Base-by-base conservation (phyloP, 2,113 vertebrate genomes). In the Ceyx melanurus region DNA sequence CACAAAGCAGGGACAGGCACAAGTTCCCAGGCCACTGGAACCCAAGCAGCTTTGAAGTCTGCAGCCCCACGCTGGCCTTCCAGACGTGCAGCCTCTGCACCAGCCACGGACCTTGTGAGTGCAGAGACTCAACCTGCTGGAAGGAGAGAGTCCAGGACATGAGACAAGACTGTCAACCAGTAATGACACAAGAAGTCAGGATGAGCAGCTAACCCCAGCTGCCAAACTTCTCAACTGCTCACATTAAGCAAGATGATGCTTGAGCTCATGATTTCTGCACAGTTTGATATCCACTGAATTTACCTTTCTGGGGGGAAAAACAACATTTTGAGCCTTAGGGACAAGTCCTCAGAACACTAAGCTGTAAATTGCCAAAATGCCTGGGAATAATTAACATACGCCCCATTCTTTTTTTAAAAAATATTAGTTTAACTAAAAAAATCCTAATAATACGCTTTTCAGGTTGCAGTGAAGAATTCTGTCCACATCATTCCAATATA, bases 361-460 rank as follows among this genome's bases (percentile, higher is more conserved):
- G 22, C 28, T 56, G 28, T 31, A 64, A 88, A 42, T 17, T 2
- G 1, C 23, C 35, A 57, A 43, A 64, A 51, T 2, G 5, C 50
- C 74, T 48, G 20, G 37, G 48, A 50, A 50, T 5, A 17, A 66
- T 17, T 1, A 16, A 65, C 11, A 16, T 2, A 0, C 35, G 31
- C 42, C 16, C 42, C 22, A 45, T 6, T 48, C 46, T 48, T 48
- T 22, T 48, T 50, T 37, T 10, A 37, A 50, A n/a, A 42, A 50
- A 33, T 5, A 26, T 1, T 3, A 29, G 23, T n/a, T 65, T 11
- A n/a, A 72, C n/a, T 71, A 11, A 64, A 42, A 42, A 42, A 29
- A 29, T 9, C 4, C 5, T 9, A 35, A 8, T 14, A 53, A 29
- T 0, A 7, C 0, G 5, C 11, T 57, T 80, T 76, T 51, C 3